Evolutionary conservation across 2,888 invertebrate species (phyloP).

Genomic region (Pediacus dermestoides): DNA sequence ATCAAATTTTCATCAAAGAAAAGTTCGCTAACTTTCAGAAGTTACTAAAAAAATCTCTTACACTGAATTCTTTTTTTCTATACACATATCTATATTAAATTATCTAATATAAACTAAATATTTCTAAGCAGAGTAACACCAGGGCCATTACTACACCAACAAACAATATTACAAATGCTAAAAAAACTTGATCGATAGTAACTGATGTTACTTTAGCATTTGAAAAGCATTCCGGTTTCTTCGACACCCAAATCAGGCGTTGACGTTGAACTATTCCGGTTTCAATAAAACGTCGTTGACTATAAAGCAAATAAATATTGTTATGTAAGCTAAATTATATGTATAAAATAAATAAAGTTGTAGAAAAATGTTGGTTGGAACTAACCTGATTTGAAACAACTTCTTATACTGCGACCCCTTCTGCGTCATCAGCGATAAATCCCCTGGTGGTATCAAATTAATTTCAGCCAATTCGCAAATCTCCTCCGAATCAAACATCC

Average conservation of each 20-base stretch:
- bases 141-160: background rate
- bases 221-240: background rate
- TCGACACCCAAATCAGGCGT: background rate
- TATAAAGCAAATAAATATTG: too few species aligned
- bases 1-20: too few species aligned
- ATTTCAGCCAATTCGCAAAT: conserved; percentile 3
- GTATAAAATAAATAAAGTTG: too few species aligned
- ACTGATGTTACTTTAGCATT: background rate
- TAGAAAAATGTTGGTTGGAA: too few species aligned
- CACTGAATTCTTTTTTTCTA: too few species aligned
- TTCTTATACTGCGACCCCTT: background rate
- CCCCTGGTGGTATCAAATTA: background rate
- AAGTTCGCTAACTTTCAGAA: too few species aligned
- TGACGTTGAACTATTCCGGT: conserved; percentile 2
- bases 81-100: too few species aligned
- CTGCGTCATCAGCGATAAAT: background rate
- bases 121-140: background rate
- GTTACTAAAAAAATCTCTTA: too few species aligned
- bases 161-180: background rate
- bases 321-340: too few species aligned
- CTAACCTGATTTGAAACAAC: conserved; percentile 1
- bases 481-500: background rate
- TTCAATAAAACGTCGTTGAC: background rate
- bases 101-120: conserved; percentile 5
- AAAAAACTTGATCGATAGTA: background rate